phyloP scores from a whole-genome alignment of 2,113 vertebrate species.

The Taurulus bubalis region DNA sequence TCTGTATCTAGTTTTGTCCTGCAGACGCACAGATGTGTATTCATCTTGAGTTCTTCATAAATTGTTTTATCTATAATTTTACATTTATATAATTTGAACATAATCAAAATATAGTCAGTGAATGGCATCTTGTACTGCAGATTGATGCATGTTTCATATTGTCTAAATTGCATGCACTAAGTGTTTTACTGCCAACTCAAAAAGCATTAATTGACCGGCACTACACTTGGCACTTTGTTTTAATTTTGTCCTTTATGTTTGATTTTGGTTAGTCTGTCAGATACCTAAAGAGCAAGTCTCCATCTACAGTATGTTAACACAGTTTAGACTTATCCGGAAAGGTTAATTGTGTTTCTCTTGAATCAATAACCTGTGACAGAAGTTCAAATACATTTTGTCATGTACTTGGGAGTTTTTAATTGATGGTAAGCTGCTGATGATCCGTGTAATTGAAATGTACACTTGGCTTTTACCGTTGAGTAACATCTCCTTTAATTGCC shows the following conservation, averaged over 20 bases:
- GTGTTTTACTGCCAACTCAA: conserved; percentile 18
- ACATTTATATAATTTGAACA: conserved; percentile 32
- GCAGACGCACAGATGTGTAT: conserved; percentile 3
- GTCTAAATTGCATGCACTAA: conserved; percentile 3
- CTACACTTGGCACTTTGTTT: conserved; percentile 34
- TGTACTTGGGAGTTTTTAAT: conserved; percentile 35
- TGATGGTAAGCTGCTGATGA: conserved; percentile 34
- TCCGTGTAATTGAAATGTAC: conserved; percentile 48
- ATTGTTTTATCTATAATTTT: conserved; percentile 47
- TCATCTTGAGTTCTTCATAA: conserved; percentile 12
- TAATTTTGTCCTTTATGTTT: conserved; percentile 2
- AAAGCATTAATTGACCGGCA: conserved; percentile 17
- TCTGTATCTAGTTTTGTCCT: conserved; percentile 28
- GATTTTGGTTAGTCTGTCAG: conserved; percentile 1
- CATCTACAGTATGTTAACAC: conserved; percentile 18
- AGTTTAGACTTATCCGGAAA: conserved; percentile 10
- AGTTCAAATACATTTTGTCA: conserved; percentile 24
- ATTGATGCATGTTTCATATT: conserved; percentile 42
- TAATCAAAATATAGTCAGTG: conserved; percentile 6
- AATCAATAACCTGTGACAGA: conserved; percentile 15
- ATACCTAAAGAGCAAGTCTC: background rate
- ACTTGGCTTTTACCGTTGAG: conserved; percentile 39
- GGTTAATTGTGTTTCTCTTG: conserved; percentile 15
- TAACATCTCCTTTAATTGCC: conserved; percentile 32
- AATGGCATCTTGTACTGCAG: background rate